These are phyloP conservation scores for Motacilla alba DNA, from an alignment of 2,113 vertebrate species.

Conservation along the genomic window DNA sequence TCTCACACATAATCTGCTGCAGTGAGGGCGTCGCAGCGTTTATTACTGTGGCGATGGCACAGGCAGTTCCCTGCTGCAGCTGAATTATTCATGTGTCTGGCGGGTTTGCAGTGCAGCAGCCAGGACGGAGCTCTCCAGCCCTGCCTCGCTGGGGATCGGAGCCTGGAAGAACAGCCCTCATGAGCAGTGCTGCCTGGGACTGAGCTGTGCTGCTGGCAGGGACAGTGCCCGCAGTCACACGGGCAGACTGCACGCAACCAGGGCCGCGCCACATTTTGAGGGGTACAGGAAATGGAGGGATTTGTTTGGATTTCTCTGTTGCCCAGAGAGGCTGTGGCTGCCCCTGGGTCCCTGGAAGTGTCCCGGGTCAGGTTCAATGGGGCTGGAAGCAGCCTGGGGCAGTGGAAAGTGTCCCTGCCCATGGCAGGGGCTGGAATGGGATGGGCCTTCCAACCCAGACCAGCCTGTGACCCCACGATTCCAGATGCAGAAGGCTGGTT, in stretches of 20 bases:
- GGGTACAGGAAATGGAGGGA: background rate
- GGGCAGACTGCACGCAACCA: background rate
- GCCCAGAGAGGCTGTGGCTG: background rate
- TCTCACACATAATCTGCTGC: background rate
- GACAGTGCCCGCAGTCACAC: background rate
- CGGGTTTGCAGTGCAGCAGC: background rate
- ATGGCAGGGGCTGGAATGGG: background rate
- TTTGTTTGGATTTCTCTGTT: background rate
- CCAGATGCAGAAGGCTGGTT: accelerated
- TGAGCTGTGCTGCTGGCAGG: accelerated
- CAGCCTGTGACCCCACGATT: background rate
- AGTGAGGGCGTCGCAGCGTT: accelerated
- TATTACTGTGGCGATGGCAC: background rate
- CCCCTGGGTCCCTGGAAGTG: background rate
- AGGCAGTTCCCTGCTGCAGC: background rate
- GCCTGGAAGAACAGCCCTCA: accelerated
- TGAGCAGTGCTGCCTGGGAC: accelerated
- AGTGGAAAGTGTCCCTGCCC: background rate
- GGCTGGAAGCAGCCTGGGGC: background rate
- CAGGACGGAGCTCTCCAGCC: accelerated
- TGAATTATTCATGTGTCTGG: background rate
- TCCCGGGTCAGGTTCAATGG: accelerated
- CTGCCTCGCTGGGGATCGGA: background rate
- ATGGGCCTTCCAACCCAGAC: background rate
- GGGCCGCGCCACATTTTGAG: accelerated